Percentiles rank a stretch among this genome's conserved stretches.
These are phyloP conservation scores for Ephialtes manifestator DNA, from an alignment of 2,888 invertebrate species.

Conservation along the genomic window DNA sequence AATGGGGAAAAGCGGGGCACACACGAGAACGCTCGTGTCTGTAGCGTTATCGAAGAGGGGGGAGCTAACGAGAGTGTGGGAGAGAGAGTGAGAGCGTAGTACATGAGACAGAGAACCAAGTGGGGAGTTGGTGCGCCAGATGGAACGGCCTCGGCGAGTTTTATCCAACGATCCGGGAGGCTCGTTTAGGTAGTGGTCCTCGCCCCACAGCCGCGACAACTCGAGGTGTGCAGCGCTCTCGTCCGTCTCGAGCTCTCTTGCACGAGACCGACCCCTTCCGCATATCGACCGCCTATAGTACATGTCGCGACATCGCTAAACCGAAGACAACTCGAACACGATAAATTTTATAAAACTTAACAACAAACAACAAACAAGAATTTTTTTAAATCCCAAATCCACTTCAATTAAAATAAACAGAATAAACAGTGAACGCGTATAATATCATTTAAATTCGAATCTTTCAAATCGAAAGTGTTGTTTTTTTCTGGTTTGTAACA, in stretches of 20 bases:
- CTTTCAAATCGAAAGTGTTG: not conserved
- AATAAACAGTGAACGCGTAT: not conserved
- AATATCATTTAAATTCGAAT: no score
- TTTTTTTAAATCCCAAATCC: not conserved
- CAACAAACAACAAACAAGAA: not conserved
- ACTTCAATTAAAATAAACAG: not conserved
- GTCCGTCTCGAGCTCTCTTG: constrained; percentile 32
- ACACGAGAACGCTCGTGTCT: constrained; percentile 33
- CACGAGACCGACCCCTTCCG: constrained; percentile 64
- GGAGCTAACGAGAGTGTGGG: constrained; percentile 28
- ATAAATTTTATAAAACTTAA: not conserved
- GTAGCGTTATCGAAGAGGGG: constrained; percentile 34
- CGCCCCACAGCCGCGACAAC: constrained; percentile 84
- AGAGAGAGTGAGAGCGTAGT: constrained; percentile 17
- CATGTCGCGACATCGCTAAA: constrained; percentile 40
- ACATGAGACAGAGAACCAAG: constrained; percentile 41
- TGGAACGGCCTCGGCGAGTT: constrained; percentile 83
- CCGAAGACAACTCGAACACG: constrained; percentile 11
- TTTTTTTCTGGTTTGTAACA: not conserved
- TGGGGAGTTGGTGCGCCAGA: constrained; percentile 83
- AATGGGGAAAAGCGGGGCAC: constrained; percentile 25
- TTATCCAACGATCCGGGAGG: constrained; percentile 85
- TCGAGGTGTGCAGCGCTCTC: constrained; percentile 67
- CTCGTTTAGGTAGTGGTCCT: constrained; percentile 85
- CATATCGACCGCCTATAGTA: constrained; percentile 68